These are phyloP conservation scores for Platyura marginata DNA, from an alignment of 1,140 invertebrate genomes.

Conservation along the genomic window DNA sequence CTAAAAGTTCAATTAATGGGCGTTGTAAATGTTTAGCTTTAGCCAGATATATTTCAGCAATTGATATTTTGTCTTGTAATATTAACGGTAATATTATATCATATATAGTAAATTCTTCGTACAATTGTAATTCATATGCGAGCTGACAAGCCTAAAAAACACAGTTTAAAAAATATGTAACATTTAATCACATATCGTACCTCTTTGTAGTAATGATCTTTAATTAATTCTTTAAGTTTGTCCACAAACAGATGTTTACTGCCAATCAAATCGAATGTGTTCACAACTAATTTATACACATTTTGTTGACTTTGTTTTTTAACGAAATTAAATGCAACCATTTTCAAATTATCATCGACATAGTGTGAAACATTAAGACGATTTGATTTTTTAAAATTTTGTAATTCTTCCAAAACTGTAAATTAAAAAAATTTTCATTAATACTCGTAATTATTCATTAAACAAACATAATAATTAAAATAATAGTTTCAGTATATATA, in stretches of 20 bases:
- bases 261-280: conserved; percentile 30
- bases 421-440: conserved; percentile 3
- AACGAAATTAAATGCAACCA: conserved; percentile 37
- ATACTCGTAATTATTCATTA: background rate
- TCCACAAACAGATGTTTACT: conserved; percentile 31
- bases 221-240: conserved; percentile 30
- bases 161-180: conserved; percentile 1
- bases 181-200: conserved; percentile 7
- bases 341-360: conserved; percentile 31
- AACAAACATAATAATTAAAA: no score
- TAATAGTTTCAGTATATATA: no score
- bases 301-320: conserved; percentile 30
- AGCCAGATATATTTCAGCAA: conserved; percentile 42
- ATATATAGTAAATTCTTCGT: conserved; percentile 36
- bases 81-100: conserved; percentile 47
- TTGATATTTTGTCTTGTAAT: conserved; percentile 44
- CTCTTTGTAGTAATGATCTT: conserved; percentile 37
- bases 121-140: conserved; percentile 30
- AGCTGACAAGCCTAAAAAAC: conserved; percentile 31
- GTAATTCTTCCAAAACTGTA: conserved; percentile 38
- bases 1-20: conserved; percentile 37
- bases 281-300: conserved; percentile 31
- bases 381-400: conserved; percentile 18
- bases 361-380: conserved; percentile 18
- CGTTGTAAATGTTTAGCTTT: conserved; percentile 32